These are phyloP conservation scores for Arizona elegans DNA, from an alignment of 2,113 vertebrate species.

Conservation along the genomic window DNA sequence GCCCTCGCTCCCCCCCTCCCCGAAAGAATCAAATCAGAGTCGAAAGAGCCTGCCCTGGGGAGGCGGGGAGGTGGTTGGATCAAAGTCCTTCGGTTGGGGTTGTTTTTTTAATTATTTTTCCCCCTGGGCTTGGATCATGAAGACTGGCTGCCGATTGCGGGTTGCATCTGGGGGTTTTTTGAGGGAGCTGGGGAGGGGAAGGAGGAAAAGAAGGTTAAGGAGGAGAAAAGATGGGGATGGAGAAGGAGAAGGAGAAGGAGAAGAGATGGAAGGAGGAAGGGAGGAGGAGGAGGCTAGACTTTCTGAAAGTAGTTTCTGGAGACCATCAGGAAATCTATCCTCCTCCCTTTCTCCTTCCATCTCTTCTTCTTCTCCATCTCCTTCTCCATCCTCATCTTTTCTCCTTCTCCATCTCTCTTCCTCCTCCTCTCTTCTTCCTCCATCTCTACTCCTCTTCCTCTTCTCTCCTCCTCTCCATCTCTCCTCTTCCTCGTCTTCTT, in stretches of 20 bases:
- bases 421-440: too few relatives aligned
- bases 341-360: not conserved
- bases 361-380: not conserved
- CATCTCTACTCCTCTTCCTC: too few relatives aligned
- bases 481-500: too few relatives aligned
- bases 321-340: not conserved
- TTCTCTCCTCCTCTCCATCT: too few relatives aligned
- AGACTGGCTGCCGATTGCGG: not conserved
- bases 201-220: not conserved
- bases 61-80: not conserved
- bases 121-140: not conserved
- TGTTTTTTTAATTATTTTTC: not conserved
- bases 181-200: not conserved
- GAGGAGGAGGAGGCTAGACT: not conserved
- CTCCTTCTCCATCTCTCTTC: too few relatives aligned
- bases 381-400: too few relatives aligned
- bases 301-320: not conserved
- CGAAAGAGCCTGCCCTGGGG: not conserved
- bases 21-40: conserved; percentile 13
- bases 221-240: not conserved
- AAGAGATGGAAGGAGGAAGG: not conserved
- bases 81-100: not conserved
- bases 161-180: not conserved
- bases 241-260: not conserved
- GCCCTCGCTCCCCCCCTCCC: conserved; percentile 48